Evolutionary conservation across 2,797 vertebrate species (phyloP).

Genomic region (Choloepus didactylus): DNA sequence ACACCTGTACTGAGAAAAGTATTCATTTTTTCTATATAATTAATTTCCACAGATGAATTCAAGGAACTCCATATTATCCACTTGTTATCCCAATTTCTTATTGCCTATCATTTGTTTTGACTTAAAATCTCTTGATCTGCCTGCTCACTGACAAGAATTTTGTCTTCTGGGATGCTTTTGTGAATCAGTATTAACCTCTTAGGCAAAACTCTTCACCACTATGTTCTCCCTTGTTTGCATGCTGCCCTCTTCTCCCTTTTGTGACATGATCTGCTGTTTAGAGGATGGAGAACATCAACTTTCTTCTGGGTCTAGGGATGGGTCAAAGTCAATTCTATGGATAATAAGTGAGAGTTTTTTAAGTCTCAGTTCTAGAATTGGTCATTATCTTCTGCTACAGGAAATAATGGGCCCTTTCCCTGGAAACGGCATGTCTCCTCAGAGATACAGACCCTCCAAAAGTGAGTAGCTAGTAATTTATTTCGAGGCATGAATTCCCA

Average conservation of each 20-base stretch:
- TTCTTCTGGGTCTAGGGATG: neutral
- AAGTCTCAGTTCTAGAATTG: neutral
- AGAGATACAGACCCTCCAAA: neutral
- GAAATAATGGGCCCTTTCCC: neutral
- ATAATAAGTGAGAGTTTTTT: neutral
- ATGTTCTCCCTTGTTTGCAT: neutral
- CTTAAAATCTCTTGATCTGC: neutral
- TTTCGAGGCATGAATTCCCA: neutral
- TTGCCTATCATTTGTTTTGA: neutral
- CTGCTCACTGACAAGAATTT: neutral
- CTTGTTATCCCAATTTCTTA: neutral
- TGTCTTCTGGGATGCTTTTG: neutral
- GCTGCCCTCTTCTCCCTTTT: neutral
- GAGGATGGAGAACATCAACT: neutral
- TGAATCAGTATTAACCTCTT: neutral
- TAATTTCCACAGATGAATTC: conserved; percentile 51
- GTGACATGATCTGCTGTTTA: neutral
- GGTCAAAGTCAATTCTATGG: neutral
- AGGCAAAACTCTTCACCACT: neutral
- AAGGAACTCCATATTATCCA: neutral
- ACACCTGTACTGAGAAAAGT: neutral
- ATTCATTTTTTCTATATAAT: neutral
- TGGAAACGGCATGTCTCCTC: neutral
- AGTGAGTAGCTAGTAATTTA: neutral
- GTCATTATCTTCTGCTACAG: neutral